These are phyloP conservation scores for Acanthornis magna DNA, from an alignment of 2,797 vertebrate species.

Conservation along the genomic window DNA sequence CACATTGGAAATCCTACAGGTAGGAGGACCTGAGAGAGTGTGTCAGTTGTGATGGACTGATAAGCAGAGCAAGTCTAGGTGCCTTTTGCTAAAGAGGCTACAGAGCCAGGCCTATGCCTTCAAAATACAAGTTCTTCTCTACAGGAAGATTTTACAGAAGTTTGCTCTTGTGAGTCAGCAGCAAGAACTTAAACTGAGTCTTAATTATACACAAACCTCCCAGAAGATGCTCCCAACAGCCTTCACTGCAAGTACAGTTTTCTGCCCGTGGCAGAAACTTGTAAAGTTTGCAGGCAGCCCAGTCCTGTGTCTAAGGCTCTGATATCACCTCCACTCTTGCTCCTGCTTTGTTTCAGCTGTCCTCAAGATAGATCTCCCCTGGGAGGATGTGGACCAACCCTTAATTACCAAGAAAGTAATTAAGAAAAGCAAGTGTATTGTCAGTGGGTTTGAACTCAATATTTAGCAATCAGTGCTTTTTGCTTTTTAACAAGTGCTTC, in stretches of 20 bases:
- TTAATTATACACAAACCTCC: not conserved
- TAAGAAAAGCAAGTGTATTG: conserved; percentile 3
- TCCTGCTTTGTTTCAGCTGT: not conserved
- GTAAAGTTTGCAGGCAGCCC: not conserved
- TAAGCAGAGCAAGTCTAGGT: not conserved
- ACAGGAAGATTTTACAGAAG: not conserved
- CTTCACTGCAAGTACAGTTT: not conserved
- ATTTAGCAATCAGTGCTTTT: not conserved
- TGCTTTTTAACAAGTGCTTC: not conserved
- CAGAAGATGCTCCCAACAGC: not conserved
- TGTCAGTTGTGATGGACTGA: not conserved
- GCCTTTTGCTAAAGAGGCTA: not conserved
- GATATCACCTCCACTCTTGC: not conserved
- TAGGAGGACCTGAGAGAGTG: not conserved
- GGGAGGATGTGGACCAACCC: not conserved
- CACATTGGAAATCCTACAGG: not conserved
- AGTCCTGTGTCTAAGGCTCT: not conserved
- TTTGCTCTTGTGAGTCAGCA: not conserved
- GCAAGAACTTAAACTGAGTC: not conserved
- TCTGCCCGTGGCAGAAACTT: not conserved
- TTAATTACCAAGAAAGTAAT: conserved; percentile 59
- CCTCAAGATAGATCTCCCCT: not conserved
- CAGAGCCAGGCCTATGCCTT: not conserved
- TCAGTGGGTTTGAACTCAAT: conserved; percentile 47
- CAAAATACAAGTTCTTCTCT: not conserved